phyloP scores from a whole-genome alignment of 2,797 vertebrate genomes.

The Echiichthys vipera region DNA sequence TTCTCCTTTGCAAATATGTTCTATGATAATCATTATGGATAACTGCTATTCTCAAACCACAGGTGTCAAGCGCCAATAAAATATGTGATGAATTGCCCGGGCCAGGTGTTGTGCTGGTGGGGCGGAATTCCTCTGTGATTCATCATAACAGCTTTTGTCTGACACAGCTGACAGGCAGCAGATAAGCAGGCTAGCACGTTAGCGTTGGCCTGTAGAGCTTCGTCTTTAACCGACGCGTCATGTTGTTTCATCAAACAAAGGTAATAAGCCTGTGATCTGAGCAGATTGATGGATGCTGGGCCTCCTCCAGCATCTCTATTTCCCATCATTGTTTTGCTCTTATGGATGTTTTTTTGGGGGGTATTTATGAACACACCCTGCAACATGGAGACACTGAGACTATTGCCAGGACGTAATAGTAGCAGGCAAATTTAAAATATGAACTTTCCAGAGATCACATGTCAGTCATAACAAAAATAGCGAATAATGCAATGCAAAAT shows the following conservation, averaged over 20 bases:
- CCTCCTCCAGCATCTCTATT: conserved; percentile 17
- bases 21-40: conserved; percentile 73
- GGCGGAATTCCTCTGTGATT: conserved; percentile 87
- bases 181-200: conserved; percentile 46
- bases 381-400: not conserved
- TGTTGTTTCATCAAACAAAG: conserved; percentile 27
- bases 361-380: not conserved
- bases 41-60: conserved; percentile 72
- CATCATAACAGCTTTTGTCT: conserved; percentile 89
- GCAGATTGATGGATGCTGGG: conserved; percentile 16
- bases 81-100: conserved; percentile 72
- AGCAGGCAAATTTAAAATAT: not conserved
- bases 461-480: not conserved
- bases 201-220: conserved; percentile 18
- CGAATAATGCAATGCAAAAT: no score
- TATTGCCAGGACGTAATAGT: not conserved
- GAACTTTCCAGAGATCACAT: not conserved
- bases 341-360: not conserved
- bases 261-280: conserved; percentile 5
- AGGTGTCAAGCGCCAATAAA: conserved; percentile 75
- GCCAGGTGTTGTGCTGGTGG: conserved; percentile 92
- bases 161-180: conserved; percentile 77
- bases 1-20: conserved; percentile 58
- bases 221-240: conserved; percentile 1
- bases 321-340: not conserved